A percentile compares a stretch with the other conserved stretches of the same genome.
Conservation (phyloP, 2,113 vertebrate species). For the Pteropus alecto region DNA sequence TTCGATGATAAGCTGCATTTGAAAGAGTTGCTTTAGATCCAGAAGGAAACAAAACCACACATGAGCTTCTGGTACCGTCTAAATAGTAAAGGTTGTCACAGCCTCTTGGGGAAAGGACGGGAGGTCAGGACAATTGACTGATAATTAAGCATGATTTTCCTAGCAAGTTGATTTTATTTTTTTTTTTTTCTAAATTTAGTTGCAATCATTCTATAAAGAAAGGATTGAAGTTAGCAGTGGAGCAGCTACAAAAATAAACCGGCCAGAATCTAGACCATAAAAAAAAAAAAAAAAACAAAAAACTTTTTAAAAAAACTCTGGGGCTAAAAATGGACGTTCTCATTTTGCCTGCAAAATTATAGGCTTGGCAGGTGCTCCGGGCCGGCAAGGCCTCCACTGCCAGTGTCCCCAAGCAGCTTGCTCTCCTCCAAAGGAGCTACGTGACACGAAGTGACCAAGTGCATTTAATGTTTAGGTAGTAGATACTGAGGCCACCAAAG, state of each 20-base stretch:
- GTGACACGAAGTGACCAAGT: neutral
- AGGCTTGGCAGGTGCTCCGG: conserved; percentile 46
- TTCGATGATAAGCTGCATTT: neutral
- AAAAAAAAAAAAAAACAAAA: neutral
- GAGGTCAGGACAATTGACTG: neutral
- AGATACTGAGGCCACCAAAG: neutral
- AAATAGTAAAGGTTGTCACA: neutral
- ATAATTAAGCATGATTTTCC: neutral
- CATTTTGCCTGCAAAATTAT: conserved; percentile 61
- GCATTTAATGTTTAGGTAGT: neutral
- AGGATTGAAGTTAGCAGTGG: neutral
- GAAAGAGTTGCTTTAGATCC: neutral
- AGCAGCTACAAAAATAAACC: conserved; percentile 37
- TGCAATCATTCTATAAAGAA: neutral
- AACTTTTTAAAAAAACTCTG: too few species aligned
- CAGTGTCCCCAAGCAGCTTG: neutral
- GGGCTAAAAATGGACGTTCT: conserved; percentile 41
- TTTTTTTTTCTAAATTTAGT: neutral
- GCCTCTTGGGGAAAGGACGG: neutral
- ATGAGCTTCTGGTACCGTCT: accelerated
- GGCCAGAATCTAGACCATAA: neutral
- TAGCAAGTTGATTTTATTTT: neutral
- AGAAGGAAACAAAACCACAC: neutral
- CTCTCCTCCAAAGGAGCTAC: neutral
- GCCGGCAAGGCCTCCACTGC: neutral